phyloP scores from a whole-genome alignment of 2,888 invertebrate genomes.

The Matsumyia berberina region DNA sequence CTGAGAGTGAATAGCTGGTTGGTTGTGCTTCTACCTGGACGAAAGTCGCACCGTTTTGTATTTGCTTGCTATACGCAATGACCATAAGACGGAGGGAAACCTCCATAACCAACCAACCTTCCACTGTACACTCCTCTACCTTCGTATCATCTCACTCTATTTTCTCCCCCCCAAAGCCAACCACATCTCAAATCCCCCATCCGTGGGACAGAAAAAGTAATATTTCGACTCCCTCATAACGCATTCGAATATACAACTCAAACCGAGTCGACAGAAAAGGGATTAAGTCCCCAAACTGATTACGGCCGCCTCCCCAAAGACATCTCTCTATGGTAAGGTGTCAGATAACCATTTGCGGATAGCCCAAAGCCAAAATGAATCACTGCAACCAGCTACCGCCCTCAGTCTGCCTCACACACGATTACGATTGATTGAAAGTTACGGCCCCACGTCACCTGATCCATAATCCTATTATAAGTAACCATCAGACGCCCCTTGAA shows the following conservation, averaged over 20 bases:
- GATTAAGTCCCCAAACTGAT: conserved; percentile 54
- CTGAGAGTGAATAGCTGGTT: too few species aligned
- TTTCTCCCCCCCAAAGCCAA: neutral
- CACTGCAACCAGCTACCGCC: conserved; percentile 26
- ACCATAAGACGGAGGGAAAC: too few species aligned
- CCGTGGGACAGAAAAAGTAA: neutral
- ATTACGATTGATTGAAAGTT: conserved; percentile 70
- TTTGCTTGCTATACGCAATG: too few species aligned
- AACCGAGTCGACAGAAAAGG: conserved; percentile 37
- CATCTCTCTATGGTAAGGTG: conserved; percentile 42
- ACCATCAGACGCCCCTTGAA: neutral
- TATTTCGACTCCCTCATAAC: conserved; percentile 23
- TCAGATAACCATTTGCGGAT: conserved; percentile 56
- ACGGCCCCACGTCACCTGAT: conserved; percentile 71
- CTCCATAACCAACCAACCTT: too few species aligned
- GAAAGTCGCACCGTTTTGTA: too few species aligned
- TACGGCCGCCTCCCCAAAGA: conserved; percentile 1
- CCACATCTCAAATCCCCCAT: conserved; percentile 1
- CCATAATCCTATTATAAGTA: conserved; percentile 72
- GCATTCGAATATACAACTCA: conserved; percentile 15
- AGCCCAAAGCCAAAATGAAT: conserved; percentile 33
- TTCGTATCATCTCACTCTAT: conserved; percentile 75
- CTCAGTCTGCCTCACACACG: conserved; percentile 33
- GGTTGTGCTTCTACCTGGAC: too few species aligned
- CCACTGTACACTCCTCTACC: conserved; percentile 70